Evolutionary conservation across 2,797 vertebrate genomes (phyloP).

Genomic region (Botia almorhae): DNA sequence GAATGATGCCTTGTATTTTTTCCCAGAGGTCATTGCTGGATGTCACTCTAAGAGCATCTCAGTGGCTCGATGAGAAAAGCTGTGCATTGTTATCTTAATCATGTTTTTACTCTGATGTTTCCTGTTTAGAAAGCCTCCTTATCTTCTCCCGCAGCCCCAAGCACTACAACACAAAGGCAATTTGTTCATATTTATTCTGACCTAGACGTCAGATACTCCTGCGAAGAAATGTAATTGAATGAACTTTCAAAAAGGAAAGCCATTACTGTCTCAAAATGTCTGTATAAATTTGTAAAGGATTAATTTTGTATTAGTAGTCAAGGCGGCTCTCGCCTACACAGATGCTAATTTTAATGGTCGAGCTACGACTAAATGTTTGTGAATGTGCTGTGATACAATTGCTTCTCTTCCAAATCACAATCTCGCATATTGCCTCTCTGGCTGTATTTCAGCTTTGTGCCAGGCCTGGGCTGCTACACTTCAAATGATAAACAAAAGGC

Average conservation of each 20-base stretch:
- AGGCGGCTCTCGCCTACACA: conserved; percentile 61
- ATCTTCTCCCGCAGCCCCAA: conserved; percentile 33
- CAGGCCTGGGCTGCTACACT: conserved; percentile 36
- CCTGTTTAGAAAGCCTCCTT: conserved; percentile 40
- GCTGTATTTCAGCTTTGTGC: conserved; percentile 41
- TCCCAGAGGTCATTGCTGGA: conserved; percentile 14
- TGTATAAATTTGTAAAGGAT: conserved; percentile 69
- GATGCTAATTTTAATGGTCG: conserved; percentile 72
- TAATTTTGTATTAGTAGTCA: conserved; percentile 71
- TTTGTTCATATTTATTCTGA: conserved; percentile 59
- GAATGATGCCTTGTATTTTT: conserved; percentile 20
- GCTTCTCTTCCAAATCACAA: conserved; percentile 58
- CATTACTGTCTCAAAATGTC: conserved; percentile 64
- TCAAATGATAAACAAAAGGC: conserved; percentile 60
- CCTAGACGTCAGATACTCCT: conserved; percentile 50
- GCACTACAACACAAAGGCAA: conserved; percentile 32
- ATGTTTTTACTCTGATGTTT: conserved; percentile 37
- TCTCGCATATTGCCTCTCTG: conserved; percentile 38
- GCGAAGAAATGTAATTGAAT: conserved; percentile 66
- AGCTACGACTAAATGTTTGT: conserved; percentile 63
- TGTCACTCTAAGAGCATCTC: conserved; percentile 9
- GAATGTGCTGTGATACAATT: conserved; percentile 59
- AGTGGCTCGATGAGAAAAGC: conserved; percentile 10
- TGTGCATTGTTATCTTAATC: conserved; percentile 40
- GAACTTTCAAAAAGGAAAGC: conserved; percentile 66